These are phyloP conservation scores for Ophion costatus DNA, from an alignment of 2,888 invertebrate species.

Conservation along the genomic window DNA sequence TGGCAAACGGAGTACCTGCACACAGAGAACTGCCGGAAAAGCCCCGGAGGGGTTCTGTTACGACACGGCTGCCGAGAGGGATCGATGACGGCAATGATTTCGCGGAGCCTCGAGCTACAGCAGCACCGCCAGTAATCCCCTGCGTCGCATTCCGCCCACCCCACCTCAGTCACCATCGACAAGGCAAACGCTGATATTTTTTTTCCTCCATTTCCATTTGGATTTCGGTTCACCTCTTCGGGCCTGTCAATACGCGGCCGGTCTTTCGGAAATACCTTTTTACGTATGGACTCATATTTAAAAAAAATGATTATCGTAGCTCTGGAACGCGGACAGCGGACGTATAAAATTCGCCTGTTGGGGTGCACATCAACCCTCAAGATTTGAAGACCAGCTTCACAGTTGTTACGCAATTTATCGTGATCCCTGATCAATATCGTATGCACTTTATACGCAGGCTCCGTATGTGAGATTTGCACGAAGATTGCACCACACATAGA, in stretches of 20 bases:
- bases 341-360: background rate
- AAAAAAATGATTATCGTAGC: background rate
- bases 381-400: background rate
- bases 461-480: background rate
- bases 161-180: constrained; percentile 71
- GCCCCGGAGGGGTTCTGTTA: constrained; percentile 67
- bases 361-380: background rate
- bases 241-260: constrained; percentile 3
- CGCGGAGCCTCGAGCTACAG: constrained; percentile 56
- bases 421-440: no score
- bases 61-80: constrained; percentile 66
- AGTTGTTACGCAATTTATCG: no score
- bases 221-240: constrained; percentile 17
- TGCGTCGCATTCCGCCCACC: constrained; percentile 45
- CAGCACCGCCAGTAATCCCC: constrained; percentile 31
- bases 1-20: constrained; percentile 58
- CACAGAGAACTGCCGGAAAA: constrained; percentile 65
- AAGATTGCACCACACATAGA: background rate
- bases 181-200: constrained; percentile 73
- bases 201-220: constrained; percentile 46
- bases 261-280: background rate
- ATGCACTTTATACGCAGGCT: no score
- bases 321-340: background rate
- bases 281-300: background rate
- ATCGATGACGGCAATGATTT: constrained; percentile 73